Base-by-base conservation (phyloP, 2,888 invertebrate genomes). In the Selenia dentaria region DNA sequence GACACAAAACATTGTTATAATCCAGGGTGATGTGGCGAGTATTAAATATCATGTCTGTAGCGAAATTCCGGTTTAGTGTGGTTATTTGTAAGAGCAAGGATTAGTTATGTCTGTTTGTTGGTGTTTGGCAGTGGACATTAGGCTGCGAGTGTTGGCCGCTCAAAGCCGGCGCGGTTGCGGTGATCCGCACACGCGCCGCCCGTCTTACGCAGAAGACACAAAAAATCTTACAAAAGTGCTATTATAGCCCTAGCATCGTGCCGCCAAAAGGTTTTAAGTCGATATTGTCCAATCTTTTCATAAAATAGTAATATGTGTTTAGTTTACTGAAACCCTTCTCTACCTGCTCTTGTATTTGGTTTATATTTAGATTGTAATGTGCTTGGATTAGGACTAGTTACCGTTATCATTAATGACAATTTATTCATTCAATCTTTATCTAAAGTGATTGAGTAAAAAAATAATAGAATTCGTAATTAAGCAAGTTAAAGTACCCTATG, bases 31-130 rank as follows among this genome's bases (percentile, higher is more conserved):
- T 77, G 73, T 80, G 81, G 80, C 59, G 56, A 64, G 62, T 80
- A 79, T 84, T 81, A 76, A 73, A 79, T 71, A 73, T 74, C 74
- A 80, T 76, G 82, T 85, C 82, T 87, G 81, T 78, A 75, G 70
- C 71, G 69, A 78, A 72, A 77, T 78, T 80, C 76, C 83, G 83
- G 74, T 73, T 75, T 62, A 68, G 78, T 83, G 79, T 74, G 73
- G 70, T 75, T 79, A 72, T 76, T 79, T 79, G 78, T 77, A 67
- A 73, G 74, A 66, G 74, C 79, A 70, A 69, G 84, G 87, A 85
- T 89, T 88, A 87, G 75, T 70, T 65, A 69, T 72, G 67, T 72
- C 64, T 77, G 70, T 82, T 72, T 75, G 75, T 79, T 71, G 73
- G 66, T 72, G 71, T 79, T 79, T 79, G 71, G 69, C 67, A 71